phyloP scores from a whole-genome alignment of 2,113 vertebrate genomes.

The Turnix velox region DNA sequence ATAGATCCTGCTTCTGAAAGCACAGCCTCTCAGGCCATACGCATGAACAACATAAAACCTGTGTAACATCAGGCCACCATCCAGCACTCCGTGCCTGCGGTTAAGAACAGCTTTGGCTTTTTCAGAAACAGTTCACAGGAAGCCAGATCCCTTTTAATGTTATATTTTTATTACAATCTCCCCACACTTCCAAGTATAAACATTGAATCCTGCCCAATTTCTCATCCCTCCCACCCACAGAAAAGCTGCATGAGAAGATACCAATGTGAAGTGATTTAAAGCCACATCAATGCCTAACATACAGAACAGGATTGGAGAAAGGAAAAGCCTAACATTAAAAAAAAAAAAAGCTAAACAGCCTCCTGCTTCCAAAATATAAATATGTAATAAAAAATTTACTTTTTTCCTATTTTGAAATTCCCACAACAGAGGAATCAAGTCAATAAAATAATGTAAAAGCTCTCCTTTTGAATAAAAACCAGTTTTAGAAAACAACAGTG shows the following conservation, averaged over 20 bases:
- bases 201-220: background rate
- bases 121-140: conserved; percentile 44
- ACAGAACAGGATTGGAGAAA: background rate
- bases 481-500: conserved; percentile 9
- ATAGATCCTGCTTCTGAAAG: background rate
- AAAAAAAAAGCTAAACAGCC: background rate
- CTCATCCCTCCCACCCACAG: background rate
- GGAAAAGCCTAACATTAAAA: background rate
- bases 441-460: conserved; percentile 26
- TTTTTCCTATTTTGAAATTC: background rate
- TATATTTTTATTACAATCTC: conserved; percentile 52
- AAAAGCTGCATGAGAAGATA: background rate
- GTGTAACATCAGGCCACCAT: background rate
- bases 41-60: background rate
- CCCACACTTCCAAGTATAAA: conserved; percentile 43
- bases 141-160: conserved; percentile 42
- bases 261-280: conserved; percentile 13
- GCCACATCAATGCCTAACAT: conserved; percentile 13
- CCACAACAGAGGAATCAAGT: conserved; percentile 24
- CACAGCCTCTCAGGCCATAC: background rate
- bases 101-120: background rate
- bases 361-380: background rate
- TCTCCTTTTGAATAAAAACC: conserved; percentile 29
- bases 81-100: background rate
- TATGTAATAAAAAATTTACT: background rate